phyloP scores from a whole-genome alignment of 2,797 vertebrate species.

The Danio choprae region DNA sequence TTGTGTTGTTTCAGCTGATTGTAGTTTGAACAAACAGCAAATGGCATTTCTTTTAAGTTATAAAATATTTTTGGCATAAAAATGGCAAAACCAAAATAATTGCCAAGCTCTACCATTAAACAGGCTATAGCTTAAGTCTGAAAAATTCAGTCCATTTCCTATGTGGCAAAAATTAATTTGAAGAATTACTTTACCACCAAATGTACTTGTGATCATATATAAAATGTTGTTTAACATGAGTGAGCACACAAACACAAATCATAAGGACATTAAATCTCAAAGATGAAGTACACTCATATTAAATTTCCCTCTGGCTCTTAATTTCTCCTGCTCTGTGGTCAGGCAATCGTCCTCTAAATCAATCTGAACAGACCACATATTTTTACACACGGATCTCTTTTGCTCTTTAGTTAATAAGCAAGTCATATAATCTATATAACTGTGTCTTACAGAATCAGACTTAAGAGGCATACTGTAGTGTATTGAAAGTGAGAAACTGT shows the following conservation, averaged over 20 bases:
- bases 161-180: not conserved
- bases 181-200: not conserved
- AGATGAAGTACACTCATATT: not conserved
- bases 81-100: too few species aligned
- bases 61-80: too few species aligned
- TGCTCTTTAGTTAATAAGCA: conserved; percentile 1
- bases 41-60: too few species aligned
- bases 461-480: not conserved
- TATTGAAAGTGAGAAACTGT: conserved; percentile 11
- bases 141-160: not conserved
- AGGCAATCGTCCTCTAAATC: not conserved
- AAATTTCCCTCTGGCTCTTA: not conserved
- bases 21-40: too few species aligned
- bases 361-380: not conserved
- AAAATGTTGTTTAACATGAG: not conserved
- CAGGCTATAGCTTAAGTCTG: not conserved
- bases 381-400: not conserved
- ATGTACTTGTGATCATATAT: not conserved
- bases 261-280: not conserved
- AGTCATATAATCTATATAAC: not conserved
- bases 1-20: too few species aligned
- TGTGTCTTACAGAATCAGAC: conserved; percentile 61
- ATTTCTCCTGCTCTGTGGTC: not conserved
- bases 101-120: too few species aligned
- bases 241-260: not conserved